Evolutionary conservation across 2,888 invertebrate species (phyloP).

Genomic region (Acrobasis consociella): DNA sequence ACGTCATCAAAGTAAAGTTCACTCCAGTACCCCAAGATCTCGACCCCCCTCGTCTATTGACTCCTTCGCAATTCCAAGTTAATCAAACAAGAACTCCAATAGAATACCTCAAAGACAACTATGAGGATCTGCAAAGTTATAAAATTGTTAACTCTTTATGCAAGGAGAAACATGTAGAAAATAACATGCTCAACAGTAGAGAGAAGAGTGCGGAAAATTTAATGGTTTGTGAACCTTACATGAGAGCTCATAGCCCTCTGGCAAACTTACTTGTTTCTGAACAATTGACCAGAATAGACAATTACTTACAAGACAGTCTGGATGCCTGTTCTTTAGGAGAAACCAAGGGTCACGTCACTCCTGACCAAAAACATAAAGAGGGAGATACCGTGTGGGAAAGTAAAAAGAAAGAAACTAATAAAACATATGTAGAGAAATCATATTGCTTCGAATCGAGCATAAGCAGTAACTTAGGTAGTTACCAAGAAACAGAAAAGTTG

Average conservation of each 20-base stretch:
- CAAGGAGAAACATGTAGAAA: constrained; percentile 57
- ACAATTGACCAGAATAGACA: constrained; percentile 70
- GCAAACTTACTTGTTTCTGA: constrained; percentile 66
- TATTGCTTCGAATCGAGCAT: constrained; percentile 29
- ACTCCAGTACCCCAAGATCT: constrained; percentile 69
- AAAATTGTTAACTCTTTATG: constrained; percentile 73
- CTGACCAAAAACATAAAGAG: constrained; percentile 35
- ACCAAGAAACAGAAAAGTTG: constrained; percentile 31
- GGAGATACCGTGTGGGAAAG: constrained; percentile 37
- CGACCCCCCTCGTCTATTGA: constrained; percentile 53
- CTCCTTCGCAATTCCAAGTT: constrained; percentile 48
- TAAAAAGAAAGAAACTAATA: constrained; percentile 31
- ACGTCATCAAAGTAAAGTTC: constrained; percentile 72
- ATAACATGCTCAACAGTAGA: constrained; percentile 31
- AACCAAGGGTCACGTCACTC: constrained; percentile 36
- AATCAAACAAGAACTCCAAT: constrained; percentile 47
- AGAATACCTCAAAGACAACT: constrained; percentile 62
- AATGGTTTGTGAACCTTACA: constrained; percentile 38
- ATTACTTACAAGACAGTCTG: constrained; percentile 71
- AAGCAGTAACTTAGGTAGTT: constrained; percentile 33
- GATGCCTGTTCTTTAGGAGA: constrained; percentile 56
- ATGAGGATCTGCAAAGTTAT: constrained; percentile 73
- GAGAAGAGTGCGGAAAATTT: constrained; percentile 35
- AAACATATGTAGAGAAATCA: constrained; percentile 36
- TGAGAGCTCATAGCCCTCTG: constrained; percentile 59